Base-by-base conservation (phyloP, 2,113 vertebrate species). In the Spilogale gracilis region DNA sequence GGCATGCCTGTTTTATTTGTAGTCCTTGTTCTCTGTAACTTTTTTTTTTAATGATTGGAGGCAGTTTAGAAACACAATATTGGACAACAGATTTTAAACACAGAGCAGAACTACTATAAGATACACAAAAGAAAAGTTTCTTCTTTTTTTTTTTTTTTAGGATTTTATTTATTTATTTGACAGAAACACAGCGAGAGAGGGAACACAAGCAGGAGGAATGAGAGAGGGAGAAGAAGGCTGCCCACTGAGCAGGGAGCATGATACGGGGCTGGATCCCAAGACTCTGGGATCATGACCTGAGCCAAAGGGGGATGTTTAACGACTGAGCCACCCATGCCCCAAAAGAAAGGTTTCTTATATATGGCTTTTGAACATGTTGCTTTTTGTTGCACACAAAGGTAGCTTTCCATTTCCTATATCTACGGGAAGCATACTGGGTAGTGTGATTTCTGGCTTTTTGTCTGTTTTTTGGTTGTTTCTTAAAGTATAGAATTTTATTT, bases 11-110 rank as follows among this genome's bases (percentile, higher is more conserved):
- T 81, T 89, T 92, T 90, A 76, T 56, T 94, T 92, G 13, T 56
- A 18, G 60, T 86, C 50, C 27, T 63, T 65, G 7, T 91, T 91
- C 27, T 71, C 38, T 10, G 16, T 93, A 89, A 92, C 43, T 92
- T 85, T 43, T 9, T 71, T 67, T 73, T 58, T 2, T 84, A 97
- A 89, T 83, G 16, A 79, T 67, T 60, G 91, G 60, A 67, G 79
- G 54, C 43, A 45, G 8, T 67, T 96, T 50, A 91, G 79, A 94
- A 89, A 91, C 91, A 95, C 87, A 92, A 89, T 73, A 81, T 10
- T 69, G 56, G 56, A 83, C 30, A 74, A 86, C 12, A 21, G 16
- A 74, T 87, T 92, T 94, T 86, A 48, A 91, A 48, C 90, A 45
- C 54, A 89, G 20, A 91, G 45, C 32, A 43, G n/a, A 92, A 78